Evolutionary conservation across 2,113 vertebrate genomes (phyloP).

Genomic region (Lagopus muta): DNA sequence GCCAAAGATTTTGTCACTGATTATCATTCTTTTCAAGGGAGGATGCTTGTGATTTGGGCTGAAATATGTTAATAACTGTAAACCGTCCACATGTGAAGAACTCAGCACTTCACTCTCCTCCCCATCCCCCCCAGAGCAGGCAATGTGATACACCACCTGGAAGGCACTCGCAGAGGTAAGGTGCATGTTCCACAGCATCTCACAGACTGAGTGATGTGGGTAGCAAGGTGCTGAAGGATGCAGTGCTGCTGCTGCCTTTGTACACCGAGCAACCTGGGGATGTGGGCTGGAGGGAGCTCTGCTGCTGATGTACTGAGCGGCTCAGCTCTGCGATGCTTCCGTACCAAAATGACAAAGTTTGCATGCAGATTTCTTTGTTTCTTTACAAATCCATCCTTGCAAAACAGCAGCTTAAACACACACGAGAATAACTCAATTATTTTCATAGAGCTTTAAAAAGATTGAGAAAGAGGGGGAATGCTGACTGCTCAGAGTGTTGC

Average conservation of each 20-base stretch:
- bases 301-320: neutral
- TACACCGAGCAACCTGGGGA: neutral
- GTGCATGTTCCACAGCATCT: neutral
- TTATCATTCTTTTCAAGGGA: conserved; percentile 59
- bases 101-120: conserved; percentile 7
- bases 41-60: conserved; percentile 52
- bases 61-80: conserved; percentile 55
- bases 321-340: neutral
- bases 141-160: conserved; percentile 34
- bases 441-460: conserved; percentile 45
- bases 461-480: neutral
- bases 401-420: neutral
- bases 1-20: conserved; percentile 52
- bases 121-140: neutral
- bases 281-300: neutral
- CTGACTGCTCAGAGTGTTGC: conserved; percentile 31
- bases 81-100: conserved; percentile 53
- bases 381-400: conserved; percentile 12
- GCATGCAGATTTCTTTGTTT: neutral
- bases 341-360: neutral
- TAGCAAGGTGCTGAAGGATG: conserved; percentile 10
- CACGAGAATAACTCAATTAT: conserved; percentile 32
- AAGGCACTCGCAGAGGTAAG: neutral
- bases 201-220: neutral
- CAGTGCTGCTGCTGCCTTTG: neutral